Conservation (phyloP, 2,113 vertebrate genomes). For the Elaphurus davidianus region DNA sequence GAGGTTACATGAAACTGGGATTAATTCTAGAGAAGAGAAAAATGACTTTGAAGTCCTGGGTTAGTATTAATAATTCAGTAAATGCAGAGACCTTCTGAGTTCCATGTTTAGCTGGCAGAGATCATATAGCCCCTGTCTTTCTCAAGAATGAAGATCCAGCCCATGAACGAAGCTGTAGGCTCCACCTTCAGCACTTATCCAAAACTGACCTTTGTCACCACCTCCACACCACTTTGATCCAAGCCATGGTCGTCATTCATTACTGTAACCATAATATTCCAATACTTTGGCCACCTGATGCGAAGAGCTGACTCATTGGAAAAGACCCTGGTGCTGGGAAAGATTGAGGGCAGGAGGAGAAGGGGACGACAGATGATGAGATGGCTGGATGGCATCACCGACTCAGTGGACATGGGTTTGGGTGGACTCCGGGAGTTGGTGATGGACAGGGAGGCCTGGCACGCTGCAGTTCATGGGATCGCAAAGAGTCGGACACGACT, state of each 20-base stretch:
- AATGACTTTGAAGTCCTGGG: neutral
- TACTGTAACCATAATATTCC: neutral
- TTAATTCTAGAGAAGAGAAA: neutral
- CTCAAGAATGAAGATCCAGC: neutral
- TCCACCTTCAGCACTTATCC: neutral
- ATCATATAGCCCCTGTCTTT: neutral
- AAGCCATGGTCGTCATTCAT: neutral
- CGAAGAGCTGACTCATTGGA: neutral
- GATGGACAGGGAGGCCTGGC: neutral
- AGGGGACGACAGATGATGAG: neutral
- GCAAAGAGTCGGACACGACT: neutral
- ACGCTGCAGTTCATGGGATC: neutral
- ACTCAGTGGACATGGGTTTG: neutral
- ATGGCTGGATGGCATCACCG: neutral
- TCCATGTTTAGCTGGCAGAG: neutral
- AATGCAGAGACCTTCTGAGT: neutral
- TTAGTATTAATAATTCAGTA: neutral
- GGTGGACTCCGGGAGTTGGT: neutral
- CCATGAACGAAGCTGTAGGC: neutral
- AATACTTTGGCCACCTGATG: neutral
- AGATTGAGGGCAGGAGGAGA: neutral
- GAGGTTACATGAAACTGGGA: neutral
- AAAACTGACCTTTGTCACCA: neutral
- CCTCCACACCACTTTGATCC: neutral
- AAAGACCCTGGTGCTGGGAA: neutral